These are phyloP conservation scores for Dendronephthya gigantea DNA, from an alignment of 64 coral and sea anemone species.

Conservation along the genomic window DNA sequence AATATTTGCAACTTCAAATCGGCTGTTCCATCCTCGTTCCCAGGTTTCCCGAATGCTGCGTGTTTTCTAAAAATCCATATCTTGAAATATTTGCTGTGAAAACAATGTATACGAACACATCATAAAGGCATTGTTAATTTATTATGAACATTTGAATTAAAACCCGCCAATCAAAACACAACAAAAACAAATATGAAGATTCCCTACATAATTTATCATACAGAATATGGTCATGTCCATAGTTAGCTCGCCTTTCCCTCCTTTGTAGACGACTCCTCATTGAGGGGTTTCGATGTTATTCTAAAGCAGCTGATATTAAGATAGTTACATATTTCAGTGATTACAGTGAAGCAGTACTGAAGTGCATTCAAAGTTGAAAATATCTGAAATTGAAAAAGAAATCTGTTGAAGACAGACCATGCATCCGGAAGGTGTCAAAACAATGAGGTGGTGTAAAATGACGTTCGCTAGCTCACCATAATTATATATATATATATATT, in stretches of 20 bases:
- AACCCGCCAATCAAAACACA: background rate
- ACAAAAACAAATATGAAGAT: background rate
- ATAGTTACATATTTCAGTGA: background rate
- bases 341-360: background rate
- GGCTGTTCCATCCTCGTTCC: too few species aligned
- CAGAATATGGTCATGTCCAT: background rate
- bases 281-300: background rate
- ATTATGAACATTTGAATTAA: background rate
- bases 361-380: background rate
- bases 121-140: too few species aligned
- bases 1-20: too few species aligned
- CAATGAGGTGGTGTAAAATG: background rate
- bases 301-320: constrained; percentile 5
- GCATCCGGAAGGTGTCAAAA: background rate
- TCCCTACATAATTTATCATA: background rate
- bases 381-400: background rate
- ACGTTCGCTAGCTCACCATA: too few species aligned
- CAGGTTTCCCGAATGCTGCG: too few species aligned
- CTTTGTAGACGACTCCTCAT: background rate
- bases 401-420: background rate
- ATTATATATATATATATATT: too few species aligned
- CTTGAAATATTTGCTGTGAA: too few species aligned
- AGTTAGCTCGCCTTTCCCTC: background rate
- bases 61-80: too few species aligned
- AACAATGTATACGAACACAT: too few species aligned